Evolutionary conservation across 2,888 invertebrate species (phyloP).

Genomic region (Zygaena filipendulae): DNA sequence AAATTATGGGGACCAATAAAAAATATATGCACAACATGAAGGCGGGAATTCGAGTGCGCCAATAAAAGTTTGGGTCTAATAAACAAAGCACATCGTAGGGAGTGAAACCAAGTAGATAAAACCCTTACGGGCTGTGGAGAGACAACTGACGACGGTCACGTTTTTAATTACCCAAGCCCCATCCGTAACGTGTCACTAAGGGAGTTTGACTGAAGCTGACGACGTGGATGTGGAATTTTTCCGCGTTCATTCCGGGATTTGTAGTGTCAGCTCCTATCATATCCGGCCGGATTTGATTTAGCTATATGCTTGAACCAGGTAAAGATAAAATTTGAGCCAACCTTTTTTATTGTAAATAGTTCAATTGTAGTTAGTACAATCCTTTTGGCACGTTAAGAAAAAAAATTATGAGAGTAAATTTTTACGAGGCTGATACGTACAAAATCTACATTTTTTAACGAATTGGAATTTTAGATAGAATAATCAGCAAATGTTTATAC

Average conservation of each 20-base stretch:
- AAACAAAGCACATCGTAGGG: slow-evolving; percentile 44
- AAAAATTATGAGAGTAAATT: background rate
- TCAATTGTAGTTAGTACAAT: too few relatives aligned
- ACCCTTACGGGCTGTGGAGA: slow-evolving; percentile 43
- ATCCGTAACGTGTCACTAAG: slow-evolving; percentile 50
- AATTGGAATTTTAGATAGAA: too few relatives aligned
- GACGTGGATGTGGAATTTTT: too few relatives aligned
- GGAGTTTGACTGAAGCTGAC: slow-evolving; percentile 28
- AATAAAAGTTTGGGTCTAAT: slow-evolving; percentile 34
- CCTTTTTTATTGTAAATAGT: too few relatives aligned
- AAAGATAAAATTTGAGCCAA: too few relatives aligned
- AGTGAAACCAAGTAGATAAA: slow-evolving; percentile 55
- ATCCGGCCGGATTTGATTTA: too few relatives aligned
- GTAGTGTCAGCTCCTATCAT: too few relatives aligned
- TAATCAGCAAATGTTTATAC: too few relatives aligned
- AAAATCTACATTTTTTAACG: too few relatives aligned
- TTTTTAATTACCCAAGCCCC: slow-evolving; percentile 61
- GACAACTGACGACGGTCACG: slow-evolving; percentile 67
- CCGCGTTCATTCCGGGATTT: too few relatives aligned
- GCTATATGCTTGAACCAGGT: too few relatives aligned
- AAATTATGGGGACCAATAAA: slow-evolving; percentile 34
- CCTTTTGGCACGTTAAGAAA: background rate
- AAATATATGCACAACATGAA: slow-evolving; percentile 20
- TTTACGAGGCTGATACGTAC: too few relatives aligned
- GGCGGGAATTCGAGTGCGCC: slow-evolving; percentile 20